Conservation (phyloP, 2,113 vertebrate genomes). For the Rostratula benghalensis region DNA sequence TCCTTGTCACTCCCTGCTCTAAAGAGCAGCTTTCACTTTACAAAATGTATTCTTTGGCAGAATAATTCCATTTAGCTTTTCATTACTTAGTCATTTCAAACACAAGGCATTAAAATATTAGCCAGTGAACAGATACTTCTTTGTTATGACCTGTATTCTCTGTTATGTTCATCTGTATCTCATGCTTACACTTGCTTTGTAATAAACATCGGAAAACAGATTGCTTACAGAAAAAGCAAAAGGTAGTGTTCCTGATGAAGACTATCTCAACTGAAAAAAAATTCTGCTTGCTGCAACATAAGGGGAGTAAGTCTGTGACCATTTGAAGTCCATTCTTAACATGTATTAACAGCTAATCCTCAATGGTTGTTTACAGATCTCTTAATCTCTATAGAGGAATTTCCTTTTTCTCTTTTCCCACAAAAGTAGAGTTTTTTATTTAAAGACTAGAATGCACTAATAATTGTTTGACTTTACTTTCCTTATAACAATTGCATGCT, state of each 20-base stretch:
- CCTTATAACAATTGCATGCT: not conserved
- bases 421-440: not conserved
- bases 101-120: not conserved
- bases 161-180: not conserved
- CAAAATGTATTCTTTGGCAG: not conserved
- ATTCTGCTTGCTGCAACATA: not conserved
- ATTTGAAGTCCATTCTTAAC: conserved; percentile 1
- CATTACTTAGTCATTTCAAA: not conserved
- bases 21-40: not conserved
- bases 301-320: not conserved
- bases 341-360: not conserved
- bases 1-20: not conserved
- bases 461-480: not conserved
- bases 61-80: not conserved
- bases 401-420: not conserved
- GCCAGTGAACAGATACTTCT: not conserved
- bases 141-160: not conserved
- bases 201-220: not conserved
- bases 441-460: not conserved
- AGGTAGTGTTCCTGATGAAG: not conserved
- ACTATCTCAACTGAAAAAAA: not conserved
- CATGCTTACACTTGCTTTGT: not conserved
- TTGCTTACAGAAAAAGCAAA: not conserved
- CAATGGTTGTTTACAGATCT: not conserved
- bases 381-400: not conserved